Conservation (phyloP, 2,113 vertebrate genomes). For the Pollimyrus isidori region DNA sequence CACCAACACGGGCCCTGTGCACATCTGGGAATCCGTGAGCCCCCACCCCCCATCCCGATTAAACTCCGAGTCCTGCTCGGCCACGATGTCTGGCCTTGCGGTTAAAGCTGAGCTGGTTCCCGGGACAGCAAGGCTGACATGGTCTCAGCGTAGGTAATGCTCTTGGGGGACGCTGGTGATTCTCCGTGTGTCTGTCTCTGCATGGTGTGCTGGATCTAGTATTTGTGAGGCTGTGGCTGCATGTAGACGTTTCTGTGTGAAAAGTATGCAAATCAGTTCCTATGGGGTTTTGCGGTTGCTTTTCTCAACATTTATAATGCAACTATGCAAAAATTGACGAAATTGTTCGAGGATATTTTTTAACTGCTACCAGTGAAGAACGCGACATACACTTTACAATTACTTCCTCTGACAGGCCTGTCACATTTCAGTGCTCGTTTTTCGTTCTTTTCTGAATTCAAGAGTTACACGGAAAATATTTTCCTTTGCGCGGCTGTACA, state of each 20-base stretch:
- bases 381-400: too few relatives aligned
- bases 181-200: background rate
- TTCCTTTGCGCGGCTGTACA: too few relatives aligned
- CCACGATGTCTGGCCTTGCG: background rate
- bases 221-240: background rate
- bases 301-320: background rate
- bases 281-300: background rate
- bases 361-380: too few relatives aligned
- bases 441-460: too few relatives aligned
- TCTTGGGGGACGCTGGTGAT: background rate
- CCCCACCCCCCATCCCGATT: background rate
- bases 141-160: background rate
- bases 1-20: background rate
- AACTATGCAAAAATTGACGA: background rate
- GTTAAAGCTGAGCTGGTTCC: background rate
- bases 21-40: background rate
- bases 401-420: too few relatives aligned
- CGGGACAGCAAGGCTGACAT: background rate
- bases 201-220: background rate
- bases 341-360: background rate
- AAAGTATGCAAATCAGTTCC: background rate
- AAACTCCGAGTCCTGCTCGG: background rate
- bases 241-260: background rate
- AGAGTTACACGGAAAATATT: too few relatives aligned
- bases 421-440: too few relatives aligned